Conservation (phyloP, 2,888 invertebrate species). For the Zhengitettix transpicula region DNA sequence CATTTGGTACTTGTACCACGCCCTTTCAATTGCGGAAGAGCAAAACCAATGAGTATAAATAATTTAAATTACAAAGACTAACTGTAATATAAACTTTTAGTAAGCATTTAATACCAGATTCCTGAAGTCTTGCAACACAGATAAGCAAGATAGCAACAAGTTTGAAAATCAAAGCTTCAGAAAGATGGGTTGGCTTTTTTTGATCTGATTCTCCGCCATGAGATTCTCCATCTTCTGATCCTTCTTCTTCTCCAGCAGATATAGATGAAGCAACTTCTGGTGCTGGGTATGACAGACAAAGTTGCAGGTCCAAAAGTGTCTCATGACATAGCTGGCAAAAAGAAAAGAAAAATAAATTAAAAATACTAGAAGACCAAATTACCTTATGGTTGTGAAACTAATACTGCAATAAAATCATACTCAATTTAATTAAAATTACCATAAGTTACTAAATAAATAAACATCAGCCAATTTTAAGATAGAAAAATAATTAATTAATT, state of each 20-base stretch:
- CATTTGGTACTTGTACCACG: too few relatives aligned
- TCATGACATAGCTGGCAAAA: slow-evolving; percentile 42
- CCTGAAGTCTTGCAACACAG: slow-evolving; percentile 59
- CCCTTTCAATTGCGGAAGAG: too few relatives aligned
- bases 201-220: slow-evolving; percentile 22
- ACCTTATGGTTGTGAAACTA: too few relatives aligned
- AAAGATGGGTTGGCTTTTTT: slow-evolving; percentile 39
- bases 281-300: slow-evolving; percentile 33
- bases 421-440: too few relatives aligned
- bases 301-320: slow-evolving; percentile 54
- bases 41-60: too few relatives aligned
- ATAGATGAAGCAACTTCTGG: slow-evolving; percentile 14
- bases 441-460: too few relatives aligned
- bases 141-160: slow-evolving; percentile 66
- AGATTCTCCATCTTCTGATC: slow-evolving; percentile 10
- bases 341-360: neutral
- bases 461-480: too few relatives aligned
- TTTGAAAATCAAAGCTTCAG: slow-evolving; percentile 59
- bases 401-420: too few relatives aligned
- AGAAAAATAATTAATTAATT: too few relatives aligned
- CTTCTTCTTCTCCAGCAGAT: slow-evolving; percentile 30
- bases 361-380: too few relatives aligned
- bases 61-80: too few relatives aligned
- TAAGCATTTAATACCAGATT: slow-evolving; percentile 21
- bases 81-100: too few relatives aligned